Evolutionary conservation across 1,140 invertebrate species (phyloP).

Genomic region (Physella acuta): DNA sequence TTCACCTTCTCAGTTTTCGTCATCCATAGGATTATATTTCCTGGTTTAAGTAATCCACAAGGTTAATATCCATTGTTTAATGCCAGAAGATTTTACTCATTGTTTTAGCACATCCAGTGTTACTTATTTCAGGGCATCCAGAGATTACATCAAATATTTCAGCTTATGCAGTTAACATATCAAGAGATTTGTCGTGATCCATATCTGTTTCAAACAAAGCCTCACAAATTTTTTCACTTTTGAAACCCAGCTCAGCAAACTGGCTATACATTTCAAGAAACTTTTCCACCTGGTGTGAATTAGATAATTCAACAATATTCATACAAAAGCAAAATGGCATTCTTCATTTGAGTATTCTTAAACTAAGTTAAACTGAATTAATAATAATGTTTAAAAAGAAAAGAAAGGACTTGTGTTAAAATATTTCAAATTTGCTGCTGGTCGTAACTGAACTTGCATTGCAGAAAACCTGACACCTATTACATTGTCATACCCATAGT

Average conservation of each 20-base stretch:
- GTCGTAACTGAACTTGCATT: background rate
- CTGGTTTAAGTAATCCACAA: no score
- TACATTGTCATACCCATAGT: background rate
- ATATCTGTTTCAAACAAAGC: conserved; percentile 77
- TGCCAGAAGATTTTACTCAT: no score
- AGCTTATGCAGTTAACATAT: conserved; percentile 65
- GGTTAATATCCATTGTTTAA: no score
- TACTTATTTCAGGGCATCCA: no score
- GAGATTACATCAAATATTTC: no score
- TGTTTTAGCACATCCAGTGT: no score
- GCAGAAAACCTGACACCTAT: background rate
- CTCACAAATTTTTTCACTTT: conserved; percentile 72
- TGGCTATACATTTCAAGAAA: conserved; percentile 68
- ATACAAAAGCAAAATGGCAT: background rate
- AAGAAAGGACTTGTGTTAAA: background rate
- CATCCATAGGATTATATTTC: no score
- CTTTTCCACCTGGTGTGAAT: conserved; percentile 54
- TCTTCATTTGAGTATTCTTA: background rate
- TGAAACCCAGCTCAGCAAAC: conserved; percentile 80
- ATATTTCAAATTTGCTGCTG: background rate
- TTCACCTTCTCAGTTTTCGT: no score
- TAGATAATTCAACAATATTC: conserved; percentile 18
- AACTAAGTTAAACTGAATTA: background rate
- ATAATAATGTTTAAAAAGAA: background rate
- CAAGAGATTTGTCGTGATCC: conserved; percentile 83